Evolutionary conservation across 2,888 invertebrate genomes (phyloP), one percentile per base, ranked within the genome.

Genomic region (Hybos culiciformis): DNA sequence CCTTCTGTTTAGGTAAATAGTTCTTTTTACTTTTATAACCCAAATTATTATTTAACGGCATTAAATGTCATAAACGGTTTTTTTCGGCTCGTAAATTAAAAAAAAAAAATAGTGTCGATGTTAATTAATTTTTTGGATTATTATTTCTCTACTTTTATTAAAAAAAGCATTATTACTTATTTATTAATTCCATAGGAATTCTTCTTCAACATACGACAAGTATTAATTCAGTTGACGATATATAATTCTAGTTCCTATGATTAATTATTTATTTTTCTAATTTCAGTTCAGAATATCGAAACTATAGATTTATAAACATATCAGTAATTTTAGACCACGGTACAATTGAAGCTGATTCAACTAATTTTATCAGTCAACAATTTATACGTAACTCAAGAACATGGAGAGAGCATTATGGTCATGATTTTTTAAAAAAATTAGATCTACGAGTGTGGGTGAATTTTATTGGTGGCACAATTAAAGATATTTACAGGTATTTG

Each of bases 241-340:
- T 5, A 26, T 12, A 26, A 29, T 29, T n/a, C n/a, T 5, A n/a
- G 5, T 4, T 29, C 6, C 5, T 29, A 12, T 29, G 5, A 29
- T 29, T 29, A 26, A 26, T 26, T 12, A n/a, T 29, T 6, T 12
- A n/a, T 14, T 20, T n/a, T 21, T 12, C 3, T 36, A 19, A 5
- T 8, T 34, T 7, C 9, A 36, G 36, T 21, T 3, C 11, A 21
- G 14, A n/a, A 14, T 36, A 19, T 21, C 12, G 12, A 14, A 21
- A 36, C 8, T 36, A 36, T 14, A 36, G n/a, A 36, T 36, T 36
- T 36, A 36, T 21, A 36, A 19, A 19, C 14, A 36, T 36, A 19
- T 20, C 8, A 20, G 14, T 36, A 14, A 19, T 32, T 32, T 9
- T 17, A 2, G 32, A 32, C 8, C 32, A 15, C 5, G 32, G 15